Conservation (phyloP, 2,888 invertebrate species). For the Megalurothrips usitatus region DNA sequence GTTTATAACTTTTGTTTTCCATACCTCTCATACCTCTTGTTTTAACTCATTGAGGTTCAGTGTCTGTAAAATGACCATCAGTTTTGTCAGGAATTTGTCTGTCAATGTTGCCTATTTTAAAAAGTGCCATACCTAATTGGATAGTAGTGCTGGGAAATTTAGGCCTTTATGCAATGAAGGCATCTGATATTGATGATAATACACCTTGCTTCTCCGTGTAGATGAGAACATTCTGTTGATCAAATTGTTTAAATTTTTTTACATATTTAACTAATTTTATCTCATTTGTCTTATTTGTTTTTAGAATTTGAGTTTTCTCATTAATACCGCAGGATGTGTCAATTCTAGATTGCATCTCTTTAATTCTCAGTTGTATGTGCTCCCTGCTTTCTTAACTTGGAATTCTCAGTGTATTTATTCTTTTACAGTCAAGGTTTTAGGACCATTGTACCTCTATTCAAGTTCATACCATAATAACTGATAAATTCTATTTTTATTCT, state of each 20-base stretch:
- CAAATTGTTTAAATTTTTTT: not conserved
- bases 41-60: not conserved
- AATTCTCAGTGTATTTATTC: not conserved
- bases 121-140: slow-evolving; percentile 8
- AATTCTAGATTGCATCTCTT: not conserved
- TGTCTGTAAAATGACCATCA: not conserved
- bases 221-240: not conserved
- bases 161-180: too few relatives aligned
- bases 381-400: too few relatives aligned
- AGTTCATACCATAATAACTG: not conserved
- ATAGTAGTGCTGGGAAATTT: not conserved
- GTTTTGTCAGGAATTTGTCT: not conserved
- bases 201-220: not conserved
- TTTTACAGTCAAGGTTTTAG: not conserved
- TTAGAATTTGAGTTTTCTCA: not conserved
- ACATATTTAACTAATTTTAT: not conserved
- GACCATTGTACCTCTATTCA: not conserved
- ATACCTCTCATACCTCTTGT: not conserved
- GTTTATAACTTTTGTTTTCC: not conserved
- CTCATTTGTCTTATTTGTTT: not conserved
- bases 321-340: not conserved
- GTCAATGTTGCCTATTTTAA: not conserved
- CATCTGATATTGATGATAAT: too few relatives aligned
- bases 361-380: too few relatives aligned
- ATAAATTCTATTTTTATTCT: slow-evolving; percentile 12